These are phyloP conservation scores for Dipodomys spectabilis DNA, from an alignment of 2,113 vertebrate genomes.

Conservation along the genomic window DNA sequence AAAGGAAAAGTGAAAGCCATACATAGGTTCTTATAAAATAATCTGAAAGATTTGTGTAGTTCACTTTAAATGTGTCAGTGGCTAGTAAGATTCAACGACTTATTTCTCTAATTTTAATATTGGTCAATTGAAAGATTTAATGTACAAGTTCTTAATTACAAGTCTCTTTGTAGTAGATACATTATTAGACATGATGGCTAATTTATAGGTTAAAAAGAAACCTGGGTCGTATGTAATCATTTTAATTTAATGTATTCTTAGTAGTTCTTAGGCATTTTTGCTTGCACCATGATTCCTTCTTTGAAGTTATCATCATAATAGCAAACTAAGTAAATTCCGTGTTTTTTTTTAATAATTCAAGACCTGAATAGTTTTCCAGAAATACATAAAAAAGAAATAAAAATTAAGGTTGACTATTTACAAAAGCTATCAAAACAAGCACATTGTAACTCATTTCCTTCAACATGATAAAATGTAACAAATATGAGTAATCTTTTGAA, in stretches of 20 bases:
- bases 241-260: background rate
- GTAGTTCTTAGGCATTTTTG: background rate
- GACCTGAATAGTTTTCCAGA: background rate
- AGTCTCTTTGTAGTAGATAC: background rate
- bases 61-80: background rate
- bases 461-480: background rate
- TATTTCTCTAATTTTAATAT: background rate
- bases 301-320: background rate
- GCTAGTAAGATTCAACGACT: background rate
- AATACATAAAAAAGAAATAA: conserved; percentile 34
- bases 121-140: background rate
- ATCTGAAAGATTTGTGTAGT: background rate
- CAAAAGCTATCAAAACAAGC: conserved; percentile 5
- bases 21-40: too few relatives aligned
- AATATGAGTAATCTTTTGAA: background rate
- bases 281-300: background rate
- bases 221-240: background rate
- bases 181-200: background rate
- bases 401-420: background rate
- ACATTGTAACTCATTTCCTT: conserved; percentile 25
- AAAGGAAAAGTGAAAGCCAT: too few relatives aligned
- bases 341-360: background rate
- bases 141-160: background rate
- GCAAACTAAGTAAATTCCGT: background rate
- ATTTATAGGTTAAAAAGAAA: background rate